Base-by-base conservation (phyloP, 2,888 invertebrate genomes). In the Prionchulus punctatus region DNA sequence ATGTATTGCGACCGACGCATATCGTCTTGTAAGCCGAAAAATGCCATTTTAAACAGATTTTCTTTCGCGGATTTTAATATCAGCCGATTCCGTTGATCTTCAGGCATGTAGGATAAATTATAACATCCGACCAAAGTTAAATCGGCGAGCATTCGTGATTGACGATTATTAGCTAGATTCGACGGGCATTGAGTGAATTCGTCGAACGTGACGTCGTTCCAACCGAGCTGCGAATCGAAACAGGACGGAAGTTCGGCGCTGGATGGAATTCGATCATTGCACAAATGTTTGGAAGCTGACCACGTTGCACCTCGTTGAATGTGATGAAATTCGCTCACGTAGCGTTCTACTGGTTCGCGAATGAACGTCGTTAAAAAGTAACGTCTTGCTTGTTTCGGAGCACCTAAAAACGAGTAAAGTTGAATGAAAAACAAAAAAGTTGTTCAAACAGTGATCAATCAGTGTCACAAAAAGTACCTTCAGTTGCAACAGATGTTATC, bases 71-170 rank as follows among this genome's bases (percentile, higher is more conserved):
- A 92, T 36, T 86, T 85, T 61, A 98, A 76, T 80, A 98, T 82
- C 51, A 91, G 82, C 55, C 82, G 77, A 68, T 89, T 85, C 42
- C 85, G 79, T 66, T 87, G 12, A 4, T 21, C 59, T 54, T 3
- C 7, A 53, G 83, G 79, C 77, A 86, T 81, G 62, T 81, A 79
- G 52, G 82, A 82, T 42, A 55, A 62, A 61, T 94, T 88, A 76
- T 98, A 98, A 76, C 98, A 98, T 57, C 90, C 89, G 42, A 96
- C 85, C 53, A 92, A 79, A 57, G 87, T 86, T 62, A 98, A 78
- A 77, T 98, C 91, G 21, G 96, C 88, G 67, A 98, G 73, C 98
- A 98, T 99, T 63, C 96, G 79, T 1, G 96, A 94, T 76, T 96
- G 96, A 59, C 98, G 69, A 75, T 99, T 96, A 68, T 83, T 84